Conservation (phyloP, 2,113 vertebrate species). For the Campylomormyrus numenius region DNA sequence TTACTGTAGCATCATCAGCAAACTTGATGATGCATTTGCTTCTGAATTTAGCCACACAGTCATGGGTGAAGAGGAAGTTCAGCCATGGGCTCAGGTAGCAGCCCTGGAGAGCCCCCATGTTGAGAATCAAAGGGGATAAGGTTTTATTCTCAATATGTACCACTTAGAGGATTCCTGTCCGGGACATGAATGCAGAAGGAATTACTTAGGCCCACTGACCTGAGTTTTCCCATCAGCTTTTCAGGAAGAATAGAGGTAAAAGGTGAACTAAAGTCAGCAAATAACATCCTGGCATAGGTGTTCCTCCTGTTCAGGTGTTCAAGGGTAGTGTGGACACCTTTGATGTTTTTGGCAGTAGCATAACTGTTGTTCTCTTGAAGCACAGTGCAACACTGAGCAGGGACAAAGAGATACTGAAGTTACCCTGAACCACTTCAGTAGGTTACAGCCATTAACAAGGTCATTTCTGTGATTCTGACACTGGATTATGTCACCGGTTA, state of each 20-base stretch:
- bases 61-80: background rate
- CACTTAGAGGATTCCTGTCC: background rate
- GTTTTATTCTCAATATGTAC: background rate
- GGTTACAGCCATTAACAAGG: background rate
- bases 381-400: background rate
- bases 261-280: background rate
- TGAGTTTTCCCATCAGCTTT: background rate
- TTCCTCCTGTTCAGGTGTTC: background rate
- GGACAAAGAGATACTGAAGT: background rate
- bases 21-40: background rate
- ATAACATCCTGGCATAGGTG: background rate
- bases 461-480: background rate
- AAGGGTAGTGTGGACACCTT: background rate
- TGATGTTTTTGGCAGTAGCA: background rate
- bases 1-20: background rate
- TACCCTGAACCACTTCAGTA: background rate
- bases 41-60: conserved; percentile 3
- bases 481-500: background rate
- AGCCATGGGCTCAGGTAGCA: background rate
- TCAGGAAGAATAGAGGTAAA: background rate
- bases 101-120: background rate
- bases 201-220: background rate
- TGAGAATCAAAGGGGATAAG: background rate
- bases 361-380: background rate
- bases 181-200: background rate